Evolutionary conservation across 2,113 vertebrate species (phyloP).

Genomic region (Ornithorhynchus anatinus): DNA sequence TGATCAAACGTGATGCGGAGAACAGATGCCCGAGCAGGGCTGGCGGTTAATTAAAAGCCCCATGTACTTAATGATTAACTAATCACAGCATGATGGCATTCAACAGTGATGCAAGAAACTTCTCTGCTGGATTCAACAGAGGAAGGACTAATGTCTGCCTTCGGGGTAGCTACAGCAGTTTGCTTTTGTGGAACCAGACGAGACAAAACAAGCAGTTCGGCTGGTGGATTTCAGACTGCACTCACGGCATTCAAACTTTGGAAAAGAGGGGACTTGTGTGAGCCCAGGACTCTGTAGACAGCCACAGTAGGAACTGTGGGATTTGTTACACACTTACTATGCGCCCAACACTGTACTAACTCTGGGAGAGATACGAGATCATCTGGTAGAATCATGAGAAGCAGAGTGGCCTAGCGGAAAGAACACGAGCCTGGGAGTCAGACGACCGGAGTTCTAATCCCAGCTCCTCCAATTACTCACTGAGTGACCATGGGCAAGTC

Average conservation of each 20-base stretch:
- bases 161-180: constrained; percentile 55
- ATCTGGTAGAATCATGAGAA: too few relatives aligned
- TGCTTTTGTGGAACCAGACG: constrained; percentile 50
- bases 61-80: constrained; percentile 76
- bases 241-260: constrained; percentile 35
- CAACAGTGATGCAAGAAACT: constrained; percentile 58
- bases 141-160: constrained; percentile 67
- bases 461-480: too few relatives aligned
- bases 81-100: constrained; percentile 76
- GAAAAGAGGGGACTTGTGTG: constrained; percentile 18
- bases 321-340: too few relatives aligned
- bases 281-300: neutral
- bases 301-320: accelerated
- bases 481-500: too few relatives aligned
- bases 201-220: constrained; percentile 44
- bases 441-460: too few relatives aligned
- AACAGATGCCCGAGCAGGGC: constrained; percentile 73
- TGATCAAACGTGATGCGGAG: constrained; percentile 60
- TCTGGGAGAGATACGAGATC: too few relatives aligned
- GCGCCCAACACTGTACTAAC: too few relatives aligned
- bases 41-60: constrained; percentile 79
- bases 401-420: too few relatives aligned
- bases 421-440: too few relatives aligned
- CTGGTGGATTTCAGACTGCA: constrained; percentile 56
- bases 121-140: constrained; percentile 66